Evolutionary conservation across 2,797 vertebrate genomes (phyloP).

Genomic region (Dipus sagitta): DNA sequence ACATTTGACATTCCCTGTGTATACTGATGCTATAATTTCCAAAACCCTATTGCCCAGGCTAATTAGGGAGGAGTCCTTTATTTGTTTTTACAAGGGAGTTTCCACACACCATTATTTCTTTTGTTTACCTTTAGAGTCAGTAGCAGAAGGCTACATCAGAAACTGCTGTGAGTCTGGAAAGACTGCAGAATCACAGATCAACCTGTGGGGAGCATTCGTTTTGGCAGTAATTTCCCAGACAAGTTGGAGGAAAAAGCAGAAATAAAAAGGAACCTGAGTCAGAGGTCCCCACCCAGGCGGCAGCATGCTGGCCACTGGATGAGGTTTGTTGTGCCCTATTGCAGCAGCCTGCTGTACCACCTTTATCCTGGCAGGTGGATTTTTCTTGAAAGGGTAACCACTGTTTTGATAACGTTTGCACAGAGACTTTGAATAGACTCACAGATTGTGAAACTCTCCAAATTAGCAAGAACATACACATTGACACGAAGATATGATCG

Average conservation of each 20-base stretch:
- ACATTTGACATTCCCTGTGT: slow-evolving; percentile 51
- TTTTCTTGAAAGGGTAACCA: slow-evolving; percentile 21
- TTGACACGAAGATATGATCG: slow-evolving; percentile 68
- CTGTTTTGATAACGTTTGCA: slow-evolving; percentile 48
- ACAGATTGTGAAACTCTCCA: slow-evolving; percentile 48
- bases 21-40: slow-evolving; percentile 49
- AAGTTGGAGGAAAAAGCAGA: slow-evolving; percentile 19
- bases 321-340: not conserved
- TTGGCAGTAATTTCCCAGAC: not conserved
- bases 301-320: not conserved
- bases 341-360: not conserved
- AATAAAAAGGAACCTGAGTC: slow-evolving; percentile 8
- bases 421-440: slow-evolving; percentile 51
- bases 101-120: not conserved
- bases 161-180: not conserved
- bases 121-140: slow-evolving; percentile 41
- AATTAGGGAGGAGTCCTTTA: slow-evolving; percentile 38
- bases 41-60: fast-evolving
- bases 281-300: not conserved
- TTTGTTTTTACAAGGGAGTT: slow-evolving; percentile 44
- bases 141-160: not conserved
- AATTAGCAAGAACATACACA: slow-evolving; percentile 19
- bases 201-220: not conserved
- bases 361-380: slow-evolving; percentile 51
- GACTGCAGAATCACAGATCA: not conserved